Base-by-base conservation (phyloP, 2,888 invertebrate genomes). In the Helicoverpa assulta region DNA sequence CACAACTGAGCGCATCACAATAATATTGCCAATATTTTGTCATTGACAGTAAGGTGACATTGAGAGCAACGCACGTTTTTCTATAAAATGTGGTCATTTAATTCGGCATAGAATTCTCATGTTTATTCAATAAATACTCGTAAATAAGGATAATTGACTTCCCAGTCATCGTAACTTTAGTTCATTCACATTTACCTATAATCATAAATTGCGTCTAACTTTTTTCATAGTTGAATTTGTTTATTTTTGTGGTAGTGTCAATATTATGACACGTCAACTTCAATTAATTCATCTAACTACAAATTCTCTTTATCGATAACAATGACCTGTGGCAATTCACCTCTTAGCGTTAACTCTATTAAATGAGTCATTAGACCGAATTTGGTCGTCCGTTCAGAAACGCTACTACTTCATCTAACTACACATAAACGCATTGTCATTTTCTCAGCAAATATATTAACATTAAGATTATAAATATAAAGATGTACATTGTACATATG, bases 361-460 rank as follows among this genome's bases (percentile, higher is more conserved):
- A n/a, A n/a, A 7, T 7, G 33, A 33, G 26, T 26, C 1, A 26
- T 26, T 26, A 26, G 26, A 26, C 4, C 26, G 2, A 2, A 26
- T 26, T 26, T 26, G 26, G 26, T 26, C 26, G 26, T 26, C 26
- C 33, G 33, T 8, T 33, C 8, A 14, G 14, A 14, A 12, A 40
- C 12, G 10, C 40, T 40, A 10, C 47, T 57, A 55, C 40, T 50
- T 5, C 50, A 19, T 52, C 26, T 56, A 57, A 26, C 79, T 73
- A 76, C 74, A 74, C 47, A 67, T 26, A 76, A 76, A 76, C 63
- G 60, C 65, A 58, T 29, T 21, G 33, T 52, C 40, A 76, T 14
- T 54, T 67, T 67, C 12, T 29, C 67, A 78, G 37, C 16, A 51
- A 51, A 14, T 76, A 73, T 76, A 78, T 78, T 78, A n/a, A 73